Percentiles rank a stretch among this genome's conserved stretches.
Conservation (phyloP, 53 echinoderm and acorn worm genomes). For the Patiria pectinifera region DNA sequence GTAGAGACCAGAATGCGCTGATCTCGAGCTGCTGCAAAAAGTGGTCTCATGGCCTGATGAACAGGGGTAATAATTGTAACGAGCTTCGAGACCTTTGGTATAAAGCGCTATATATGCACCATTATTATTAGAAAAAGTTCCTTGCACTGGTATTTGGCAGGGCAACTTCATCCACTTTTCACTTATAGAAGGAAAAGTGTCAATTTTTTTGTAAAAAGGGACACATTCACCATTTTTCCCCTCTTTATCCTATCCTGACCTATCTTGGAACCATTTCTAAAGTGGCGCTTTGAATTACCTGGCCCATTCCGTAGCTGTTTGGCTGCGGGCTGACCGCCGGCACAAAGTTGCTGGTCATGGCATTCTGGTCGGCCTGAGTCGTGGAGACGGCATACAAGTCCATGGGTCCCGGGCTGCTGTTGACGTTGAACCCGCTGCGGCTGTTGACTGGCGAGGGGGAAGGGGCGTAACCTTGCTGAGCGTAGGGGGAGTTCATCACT, state of each 20-base stretch:
- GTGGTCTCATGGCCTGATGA: no score
- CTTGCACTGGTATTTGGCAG: no score
- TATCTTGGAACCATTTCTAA: neutral
- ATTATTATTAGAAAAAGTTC: no score
- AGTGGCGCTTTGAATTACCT: slow-evolving; percentile 30
- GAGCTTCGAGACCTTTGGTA: no score
- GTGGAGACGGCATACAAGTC: slow-evolving; percentile 89
- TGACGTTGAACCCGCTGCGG: slow-evolving; percentile 74
- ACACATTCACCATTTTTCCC: neutral
- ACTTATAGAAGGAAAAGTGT: no score
- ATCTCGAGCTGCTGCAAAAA: no score
- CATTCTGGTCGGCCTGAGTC: slow-evolving; percentile 78
- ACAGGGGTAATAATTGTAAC: no score
- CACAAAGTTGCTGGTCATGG: slow-evolving; percentile 81
- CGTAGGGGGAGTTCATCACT: slow-evolving; percentile 81
- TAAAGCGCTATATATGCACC: no score
- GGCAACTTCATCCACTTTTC: no score
- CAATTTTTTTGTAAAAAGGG: no score
- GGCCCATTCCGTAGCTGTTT: slow-evolving; percentile 86
- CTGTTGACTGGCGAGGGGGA: slow-evolving; percentile 93
- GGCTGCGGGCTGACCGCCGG: slow-evolving; percentile 97
- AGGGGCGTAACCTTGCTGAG: slow-evolving; percentile 86
- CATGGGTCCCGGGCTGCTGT: slow-evolving; percentile 95
- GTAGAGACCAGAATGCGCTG: no score
- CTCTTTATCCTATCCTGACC: neutral